Conservation (phyloP, 1,140 invertebrate species). For the Notospermus geniculatus region DNA sequence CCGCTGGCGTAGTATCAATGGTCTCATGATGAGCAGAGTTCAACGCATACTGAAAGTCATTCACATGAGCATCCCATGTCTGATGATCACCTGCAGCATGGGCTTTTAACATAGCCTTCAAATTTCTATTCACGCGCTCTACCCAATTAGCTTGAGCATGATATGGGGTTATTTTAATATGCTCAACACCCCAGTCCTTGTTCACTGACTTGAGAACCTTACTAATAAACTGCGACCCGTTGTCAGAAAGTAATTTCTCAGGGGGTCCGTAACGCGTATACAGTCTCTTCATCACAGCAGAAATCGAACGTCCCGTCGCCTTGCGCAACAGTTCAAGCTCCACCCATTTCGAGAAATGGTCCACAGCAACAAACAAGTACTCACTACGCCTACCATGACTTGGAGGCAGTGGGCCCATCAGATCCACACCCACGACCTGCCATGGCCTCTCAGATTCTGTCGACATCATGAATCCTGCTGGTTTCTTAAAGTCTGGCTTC, state of each 20-base stretch:
- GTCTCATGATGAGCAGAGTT: no score
- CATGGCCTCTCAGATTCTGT: not conserved
- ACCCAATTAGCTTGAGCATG: not conserved
- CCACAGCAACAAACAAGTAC: not conserved
- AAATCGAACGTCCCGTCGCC: not conserved
- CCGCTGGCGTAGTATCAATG: no score
- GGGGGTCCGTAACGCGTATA: not conserved
- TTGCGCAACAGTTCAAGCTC: not conserved
- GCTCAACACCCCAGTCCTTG: not conserved
- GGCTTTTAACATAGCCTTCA: not conserved
- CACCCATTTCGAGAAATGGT: conserved; percentile 2
- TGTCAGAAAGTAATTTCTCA: no score
- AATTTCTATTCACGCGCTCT: not conserved
- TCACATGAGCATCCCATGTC: no score
- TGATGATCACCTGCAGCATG: no score
- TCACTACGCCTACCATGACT: not conserved
- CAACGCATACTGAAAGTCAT: no score
- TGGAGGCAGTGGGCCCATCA: not conserved
- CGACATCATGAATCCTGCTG: not conserved
- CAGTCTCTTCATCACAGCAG: not conserved
- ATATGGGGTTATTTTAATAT: not conserved
- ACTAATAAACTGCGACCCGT: not conserved
- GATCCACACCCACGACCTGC: not conserved
- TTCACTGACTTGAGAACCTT: not conserved
- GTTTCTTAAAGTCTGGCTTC: not conserved